A percentile compares a stretch with the other conserved stretches of the same genome.
phyloP scores from a whole-genome alignment of 2,888 invertebrate species.

The Ormyrus nitidulus region DNA sequence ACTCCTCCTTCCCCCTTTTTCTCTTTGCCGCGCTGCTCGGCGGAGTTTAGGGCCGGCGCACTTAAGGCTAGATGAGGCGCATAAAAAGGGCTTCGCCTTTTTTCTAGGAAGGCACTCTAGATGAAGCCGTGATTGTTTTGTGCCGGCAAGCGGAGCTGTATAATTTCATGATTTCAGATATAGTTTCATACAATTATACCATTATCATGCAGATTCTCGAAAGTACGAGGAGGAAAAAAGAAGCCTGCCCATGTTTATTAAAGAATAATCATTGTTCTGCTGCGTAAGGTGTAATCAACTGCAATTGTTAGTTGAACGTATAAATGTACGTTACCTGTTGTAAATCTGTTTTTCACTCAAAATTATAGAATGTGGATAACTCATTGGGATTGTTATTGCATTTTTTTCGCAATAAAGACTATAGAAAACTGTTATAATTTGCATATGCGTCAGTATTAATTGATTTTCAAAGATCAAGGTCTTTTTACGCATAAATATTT shows the following conservation, averaged over 20 bases:
- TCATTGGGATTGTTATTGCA: too few species aligned
- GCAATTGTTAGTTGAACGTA: not conserved
- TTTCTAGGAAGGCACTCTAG: not conserved
- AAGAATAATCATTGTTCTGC: not conserved
- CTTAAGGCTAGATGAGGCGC: too few species aligned
- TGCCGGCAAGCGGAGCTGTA: not conserved
- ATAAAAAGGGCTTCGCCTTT: too few species aligned
- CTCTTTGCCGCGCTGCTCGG: not conserved
- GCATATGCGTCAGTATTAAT: too few species aligned
- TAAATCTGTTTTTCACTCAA: too few species aligned
- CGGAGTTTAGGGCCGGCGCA: too few species aligned
- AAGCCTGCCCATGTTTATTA: not conserved
- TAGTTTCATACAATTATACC: not conserved
- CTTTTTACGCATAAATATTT: too few species aligned
- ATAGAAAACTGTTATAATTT: too few species aligned
- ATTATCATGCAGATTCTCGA: not conserved
- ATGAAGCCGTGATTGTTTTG: conserved; percentile 10
- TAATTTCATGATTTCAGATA: conserved; percentile 1
- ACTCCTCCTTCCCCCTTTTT: not conserved
- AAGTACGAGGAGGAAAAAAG: not conserved
- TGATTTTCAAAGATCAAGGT: too few species aligned
- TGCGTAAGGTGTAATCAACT: not conserved
- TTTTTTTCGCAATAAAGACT: too few species aligned
- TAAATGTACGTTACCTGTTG: not conserved
- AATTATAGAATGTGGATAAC: too few species aligned